These are phyloP conservation scores for Xestoiulus laeticollis DNA, from an alignment of 2,888 invertebrate species.

Conservation along the genomic window DNA sequence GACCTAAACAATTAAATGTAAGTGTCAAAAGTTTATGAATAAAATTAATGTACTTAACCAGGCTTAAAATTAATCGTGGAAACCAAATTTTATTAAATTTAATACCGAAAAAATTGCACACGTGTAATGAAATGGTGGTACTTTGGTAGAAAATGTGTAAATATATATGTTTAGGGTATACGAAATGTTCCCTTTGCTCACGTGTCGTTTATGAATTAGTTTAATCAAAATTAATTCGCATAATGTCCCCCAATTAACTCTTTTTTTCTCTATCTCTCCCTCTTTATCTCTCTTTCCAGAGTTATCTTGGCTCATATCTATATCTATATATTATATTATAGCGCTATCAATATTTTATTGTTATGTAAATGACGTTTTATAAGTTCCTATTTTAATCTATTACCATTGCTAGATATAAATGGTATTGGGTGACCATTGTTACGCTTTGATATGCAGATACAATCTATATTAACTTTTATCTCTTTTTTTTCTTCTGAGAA, in stretches of 20 bases:
- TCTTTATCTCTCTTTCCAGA: neutral
- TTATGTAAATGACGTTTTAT: conserved; percentile 35
- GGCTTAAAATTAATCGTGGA: too few relatives aligned
- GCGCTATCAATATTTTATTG: conserved; percentile 39
- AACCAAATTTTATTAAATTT: too few relatives aligned
- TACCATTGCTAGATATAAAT: neutral
- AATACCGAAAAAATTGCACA: too few relatives aligned
- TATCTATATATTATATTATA: conserved; percentile 23
- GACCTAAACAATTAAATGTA: neutral
- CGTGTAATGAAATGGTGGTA: conserved; percentile 14
- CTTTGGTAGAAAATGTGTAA: neutral
- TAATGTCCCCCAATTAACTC: neutral
- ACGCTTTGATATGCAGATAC: conserved; percentile 39
- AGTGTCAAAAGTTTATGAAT: too few relatives aligned
- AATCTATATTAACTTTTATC: neutral
- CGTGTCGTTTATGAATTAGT: neutral
- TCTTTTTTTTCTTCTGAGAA: neutral
- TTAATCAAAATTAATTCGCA: conserved; percentile 41
- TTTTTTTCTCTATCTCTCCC: neutral
- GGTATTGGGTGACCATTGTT: neutral
- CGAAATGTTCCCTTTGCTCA: conserved; percentile 8
- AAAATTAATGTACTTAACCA: too few relatives aligned
- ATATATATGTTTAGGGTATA: neutral
- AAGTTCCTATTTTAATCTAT: conserved; percentile 35
- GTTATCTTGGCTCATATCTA: neutral